phyloP scores from a whole-genome alignment of 2,797 vertebrate species.

The Fratercula arctica region DNA sequence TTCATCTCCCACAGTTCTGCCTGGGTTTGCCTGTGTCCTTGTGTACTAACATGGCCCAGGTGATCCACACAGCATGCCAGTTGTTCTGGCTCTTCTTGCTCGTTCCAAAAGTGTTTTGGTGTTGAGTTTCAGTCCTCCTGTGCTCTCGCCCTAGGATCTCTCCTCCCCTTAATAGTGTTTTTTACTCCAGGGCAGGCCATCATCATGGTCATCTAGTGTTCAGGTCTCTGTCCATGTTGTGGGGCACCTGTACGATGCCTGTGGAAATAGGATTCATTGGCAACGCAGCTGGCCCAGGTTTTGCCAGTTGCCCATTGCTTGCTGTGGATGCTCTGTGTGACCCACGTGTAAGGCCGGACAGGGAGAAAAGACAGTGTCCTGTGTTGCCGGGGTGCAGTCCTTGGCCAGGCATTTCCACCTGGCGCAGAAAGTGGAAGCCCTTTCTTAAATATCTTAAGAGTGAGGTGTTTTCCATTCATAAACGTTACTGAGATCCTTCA shows the following conservation, averaged over 20 bases:
- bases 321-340: not conserved
- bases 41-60: not conserved
- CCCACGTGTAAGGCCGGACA: not conserved
- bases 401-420: not conserved
- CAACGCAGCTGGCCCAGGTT: not conserved
- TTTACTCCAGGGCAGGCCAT: not conserved
- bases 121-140: not conserved
- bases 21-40: not conserved
- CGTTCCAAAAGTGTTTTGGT: not conserved
- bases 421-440: not conserved
- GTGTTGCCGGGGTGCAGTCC: not conserved
- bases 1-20: not conserved
- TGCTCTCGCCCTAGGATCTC: not conserved
- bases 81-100: not conserved
- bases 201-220: fast-evolving
- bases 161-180: not conserved
- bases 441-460: not conserved
- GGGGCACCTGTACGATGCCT: not conserved
- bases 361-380: not conserved
- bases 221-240: not conserved
- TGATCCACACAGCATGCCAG: not conserved
- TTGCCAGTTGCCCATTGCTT: not conserved
- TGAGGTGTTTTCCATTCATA: not conserved
- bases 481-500: not conserved
- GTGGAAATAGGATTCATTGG: not conserved